Percentiles rank a stretch among this genome's conserved stretches.
Conservation (phyloP, 2,797 vertebrate species). For the Podarcis lilfordi region DNA sequence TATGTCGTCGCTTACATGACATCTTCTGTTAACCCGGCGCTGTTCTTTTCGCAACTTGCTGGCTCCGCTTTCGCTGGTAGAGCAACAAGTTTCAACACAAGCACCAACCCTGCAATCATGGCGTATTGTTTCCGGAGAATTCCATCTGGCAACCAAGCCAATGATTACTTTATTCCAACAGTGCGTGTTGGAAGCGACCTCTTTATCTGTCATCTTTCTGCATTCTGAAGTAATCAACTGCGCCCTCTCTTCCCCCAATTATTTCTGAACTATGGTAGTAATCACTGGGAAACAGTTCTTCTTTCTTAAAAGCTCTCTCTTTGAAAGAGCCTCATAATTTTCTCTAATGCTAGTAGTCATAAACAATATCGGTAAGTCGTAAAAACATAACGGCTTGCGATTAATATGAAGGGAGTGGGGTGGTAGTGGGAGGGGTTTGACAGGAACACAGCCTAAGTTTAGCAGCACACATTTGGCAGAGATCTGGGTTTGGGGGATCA, state of each 20-base stretch:
- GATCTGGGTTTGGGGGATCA: background rate
- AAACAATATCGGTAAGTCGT: conserved; percentile 61
- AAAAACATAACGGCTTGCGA: conserved; percentile 60
- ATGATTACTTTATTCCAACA: conserved; percentile 53
- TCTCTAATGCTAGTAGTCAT: conserved; percentile 53
- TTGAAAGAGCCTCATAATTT: conserved; percentile 53
- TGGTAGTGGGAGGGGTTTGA: background rate
- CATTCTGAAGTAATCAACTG: conserved; percentile 15
- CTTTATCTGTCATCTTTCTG: conserved; percentile 50
- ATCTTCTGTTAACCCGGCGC: conserved; percentile 35
- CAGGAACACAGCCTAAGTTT: conserved; percentile 41
- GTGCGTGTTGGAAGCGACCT: conserved; percentile 39
- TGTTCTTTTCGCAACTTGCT: conserved; percentile 19
- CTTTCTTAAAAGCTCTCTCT: conserved; percentile 37
- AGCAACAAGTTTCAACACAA: background rate
- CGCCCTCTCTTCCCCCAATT: conserved; percentile 47
- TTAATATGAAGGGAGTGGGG: conserved; percentile 44
- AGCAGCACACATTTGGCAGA: no score
- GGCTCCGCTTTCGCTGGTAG: conserved; percentile 29
- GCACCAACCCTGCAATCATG: conserved; percentile 3
- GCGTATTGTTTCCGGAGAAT: conserved; percentile 1
- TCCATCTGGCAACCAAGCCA: conserved; percentile 64
- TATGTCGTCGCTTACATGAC: background rate
- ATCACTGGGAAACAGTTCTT: conserved; percentile 41
- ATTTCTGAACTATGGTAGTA: conserved; percentile 54